Evolutionary conservation across 2,888 invertebrate species (phyloP), one percentile per base, ranked within the genome.

Genomic region (Diabrotica balteata): DNA sequence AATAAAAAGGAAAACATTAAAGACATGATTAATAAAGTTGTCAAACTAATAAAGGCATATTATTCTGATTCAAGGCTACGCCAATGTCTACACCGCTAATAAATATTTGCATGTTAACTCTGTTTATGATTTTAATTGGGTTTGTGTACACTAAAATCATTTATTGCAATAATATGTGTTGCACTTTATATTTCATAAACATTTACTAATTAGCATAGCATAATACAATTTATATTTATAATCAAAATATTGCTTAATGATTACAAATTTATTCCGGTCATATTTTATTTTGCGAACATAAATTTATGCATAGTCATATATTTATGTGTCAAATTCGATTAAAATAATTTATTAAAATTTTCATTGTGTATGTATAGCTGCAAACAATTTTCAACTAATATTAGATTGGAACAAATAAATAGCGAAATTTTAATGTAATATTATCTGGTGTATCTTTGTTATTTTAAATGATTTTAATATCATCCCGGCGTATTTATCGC

Each of bases 41-140:
- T 32, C 32, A 32, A 32, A 32, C 4, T 32, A 4, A 32, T 32
- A 32, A 32, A 32, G 5, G 32, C 32, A 32, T 32, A 32, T 32
- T 32, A 2, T 32, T 32, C 32, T 32, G 2, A 4, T 32, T 32
- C 32, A 32, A 32, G 32, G 32, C 32, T 32, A 4, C 32, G 32
- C 32, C 32, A 32, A 32, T 32, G 32, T 32, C 32, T 32, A 32
- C 32, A 32, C 32, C 32, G 32, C 32, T 70, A 74, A 75, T 32
- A 32, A 32, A 74, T 74, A 73, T 74, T 75, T 75, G 68, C 73
- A 68, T 54, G 66, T 47, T 72, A 62, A 68, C 68, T 72, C 22
- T 69, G 69, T 75, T 74, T 71, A 67, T 72, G 65, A 67, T 72
- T 72, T 74, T 75, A 75, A 72, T 76, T 74, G 59, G 64, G 67